phyloP scores from a whole-genome alignment of 2,113 vertebrate genomes.

The Chaetura pelagica region DNA sequence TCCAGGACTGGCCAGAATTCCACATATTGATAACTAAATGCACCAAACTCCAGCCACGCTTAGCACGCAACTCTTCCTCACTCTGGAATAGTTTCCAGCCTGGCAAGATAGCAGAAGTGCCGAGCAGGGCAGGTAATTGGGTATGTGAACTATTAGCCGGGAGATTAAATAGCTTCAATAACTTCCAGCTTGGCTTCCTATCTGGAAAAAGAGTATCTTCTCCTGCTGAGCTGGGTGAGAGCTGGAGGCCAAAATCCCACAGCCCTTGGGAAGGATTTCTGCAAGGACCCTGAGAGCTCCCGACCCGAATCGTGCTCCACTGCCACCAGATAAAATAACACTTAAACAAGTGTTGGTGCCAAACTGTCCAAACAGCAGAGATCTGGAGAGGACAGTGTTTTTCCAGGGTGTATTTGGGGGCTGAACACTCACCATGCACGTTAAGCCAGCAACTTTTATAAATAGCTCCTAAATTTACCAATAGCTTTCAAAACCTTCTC shows the following conservation, averaged over 20 bases:
- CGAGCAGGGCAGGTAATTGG: background rate
- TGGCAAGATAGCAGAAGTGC: background rate
- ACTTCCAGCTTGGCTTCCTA: background rate
- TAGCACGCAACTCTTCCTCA: background rate
- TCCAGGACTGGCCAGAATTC: conserved; percentile 53
- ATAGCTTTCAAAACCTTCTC: background rate
- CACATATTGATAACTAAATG: conserved; percentile 56
- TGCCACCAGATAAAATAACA: background rate
- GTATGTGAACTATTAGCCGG: background rate
- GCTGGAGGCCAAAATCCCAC: background rate
- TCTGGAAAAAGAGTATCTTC: background rate
- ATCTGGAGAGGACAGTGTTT: background rate
- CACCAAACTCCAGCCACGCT: background rate
- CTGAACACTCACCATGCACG: background rate
- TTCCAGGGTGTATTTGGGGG: background rate
- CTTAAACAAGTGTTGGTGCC: background rate
- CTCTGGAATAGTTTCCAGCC: background rate
- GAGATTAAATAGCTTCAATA: background rate
- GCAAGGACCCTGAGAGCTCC: background rate
- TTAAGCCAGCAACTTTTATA: background rate
- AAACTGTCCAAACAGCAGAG: background rate
- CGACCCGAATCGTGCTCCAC: accelerated
- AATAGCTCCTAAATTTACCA: background rate
- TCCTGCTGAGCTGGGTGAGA: background rate
- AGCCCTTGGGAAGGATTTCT: background rate